Conservation (phyloP, 1,140 invertebrate species). For the Drosophila lini region DNA sequence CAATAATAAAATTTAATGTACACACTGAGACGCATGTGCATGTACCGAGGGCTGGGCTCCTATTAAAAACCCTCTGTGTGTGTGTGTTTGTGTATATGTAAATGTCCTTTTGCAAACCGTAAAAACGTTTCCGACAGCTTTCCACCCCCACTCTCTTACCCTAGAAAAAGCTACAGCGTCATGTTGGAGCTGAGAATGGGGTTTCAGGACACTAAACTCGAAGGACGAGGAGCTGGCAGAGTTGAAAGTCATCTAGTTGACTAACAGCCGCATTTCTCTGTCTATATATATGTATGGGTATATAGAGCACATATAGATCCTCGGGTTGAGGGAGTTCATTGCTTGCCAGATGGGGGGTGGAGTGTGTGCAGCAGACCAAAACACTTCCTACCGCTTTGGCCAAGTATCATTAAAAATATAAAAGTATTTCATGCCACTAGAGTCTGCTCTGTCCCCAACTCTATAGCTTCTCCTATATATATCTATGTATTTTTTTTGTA, state of each 20-base stretch:
- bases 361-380: constrained; percentile 81
- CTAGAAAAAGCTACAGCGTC: constrained; percentile 49
- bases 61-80: constrained; percentile 6
- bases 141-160: constrained; percentile 10
- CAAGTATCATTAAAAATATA: constrained; percentile 83
- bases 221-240: constrained; percentile 27
- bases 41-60: constrained; percentile 16
- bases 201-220: constrained; percentile 6
- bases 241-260: constrained; percentile 80
- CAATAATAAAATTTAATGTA: constrained; percentile 83
- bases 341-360: constrained; percentile 52
- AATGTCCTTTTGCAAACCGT: constrained; percentile 76
- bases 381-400: constrained; percentile 81
- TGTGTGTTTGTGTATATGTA: constrained; percentile 51
- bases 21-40: constrained; percentile 68
- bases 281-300: constrained; percentile 10
- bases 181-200: constrained; percentile 33
- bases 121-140: constrained; percentile 76
- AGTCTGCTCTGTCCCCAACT: constrained; percentile 19
- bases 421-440: constrained; percentile 73
- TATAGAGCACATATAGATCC: constrained; percentile 10
- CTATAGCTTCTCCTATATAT: neutral
- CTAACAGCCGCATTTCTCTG: constrained; percentile 44
- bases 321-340: constrained; percentile 57
- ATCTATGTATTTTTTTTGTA: constrained; percentile 26